Evolutionary conservation across 2,888 invertebrate genomes (phyloP).

Genomic region (Protophormia terraenovae): DNA sequence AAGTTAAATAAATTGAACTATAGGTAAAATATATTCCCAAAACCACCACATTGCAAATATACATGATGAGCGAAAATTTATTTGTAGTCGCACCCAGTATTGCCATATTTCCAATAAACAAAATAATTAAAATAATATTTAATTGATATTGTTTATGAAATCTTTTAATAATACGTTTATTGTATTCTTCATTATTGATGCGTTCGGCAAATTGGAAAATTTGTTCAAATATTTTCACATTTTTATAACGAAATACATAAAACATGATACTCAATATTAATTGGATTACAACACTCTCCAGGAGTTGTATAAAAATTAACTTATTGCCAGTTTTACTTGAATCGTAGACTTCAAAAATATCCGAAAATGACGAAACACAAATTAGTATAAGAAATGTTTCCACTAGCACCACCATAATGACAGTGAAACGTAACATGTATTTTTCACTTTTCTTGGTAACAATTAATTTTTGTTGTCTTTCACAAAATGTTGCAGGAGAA

Average conservation of each 20-base stretch:
- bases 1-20: conserved; percentile 16
- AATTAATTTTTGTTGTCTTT: conserved; percentile 14
- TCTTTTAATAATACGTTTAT: not conserved
- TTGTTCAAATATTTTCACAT: conserved; percentile 7
- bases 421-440: conserved; percentile 25
- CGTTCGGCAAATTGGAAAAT: not conserved
- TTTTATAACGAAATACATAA: conserved; percentile 12
- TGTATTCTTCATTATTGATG: not conserved
- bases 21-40: conserved; percentile 10
- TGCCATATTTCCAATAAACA: not conserved
- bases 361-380: conserved; percentile 1
- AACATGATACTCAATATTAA: not conserved
- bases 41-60: not conserved
- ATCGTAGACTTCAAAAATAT: not conserved
- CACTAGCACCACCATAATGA: not conserved
- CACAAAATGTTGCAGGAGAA: conserved; percentile 40
- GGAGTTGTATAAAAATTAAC: conserved; percentile 4
- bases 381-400: conserved; percentile 1
- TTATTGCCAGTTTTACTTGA: conserved; percentile 36
- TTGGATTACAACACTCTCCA: conserved; percentile 8
- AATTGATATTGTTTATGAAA: not conserved
- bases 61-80: not conserved
- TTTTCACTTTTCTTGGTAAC: not conserved
- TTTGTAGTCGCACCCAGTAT: not conserved
- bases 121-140: not conserved